A percentile compares a stretch with the other conserved stretches of the same genome.
Evolutionary conservation across 2,797 vertebrate species (phyloP).

Genomic region (Rallus crepitans): DNA sequence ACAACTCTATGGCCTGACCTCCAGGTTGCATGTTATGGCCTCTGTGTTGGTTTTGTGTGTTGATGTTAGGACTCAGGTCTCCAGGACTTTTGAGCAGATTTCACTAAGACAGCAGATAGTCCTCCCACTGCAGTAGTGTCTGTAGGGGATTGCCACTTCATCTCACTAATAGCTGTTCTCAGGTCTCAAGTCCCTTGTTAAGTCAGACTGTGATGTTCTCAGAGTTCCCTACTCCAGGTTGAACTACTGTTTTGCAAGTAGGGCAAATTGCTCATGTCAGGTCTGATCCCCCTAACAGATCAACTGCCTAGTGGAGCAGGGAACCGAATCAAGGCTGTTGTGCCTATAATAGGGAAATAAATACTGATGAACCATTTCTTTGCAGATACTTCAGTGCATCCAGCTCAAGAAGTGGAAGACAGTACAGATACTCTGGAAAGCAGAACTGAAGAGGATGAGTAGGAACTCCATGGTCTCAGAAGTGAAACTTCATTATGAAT

Average conservation of each 20-base stretch:
- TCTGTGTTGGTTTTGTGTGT: background rate
- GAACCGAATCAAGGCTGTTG: background rate
- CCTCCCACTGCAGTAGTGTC: background rate
- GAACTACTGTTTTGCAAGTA: background rate
- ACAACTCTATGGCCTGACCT: background rate
- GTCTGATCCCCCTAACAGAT: background rate
- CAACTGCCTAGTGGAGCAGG: background rate
- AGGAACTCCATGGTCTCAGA: conserved; percentile 21
- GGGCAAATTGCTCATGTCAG: background rate
- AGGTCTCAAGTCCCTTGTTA: background rate
- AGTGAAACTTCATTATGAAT: conserved; percentile 53
- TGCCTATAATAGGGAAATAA: background rate
- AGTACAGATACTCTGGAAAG: conserved; percentile 61
- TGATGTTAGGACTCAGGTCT: background rate
- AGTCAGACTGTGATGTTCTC: background rate
- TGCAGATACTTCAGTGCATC: conserved; percentile 60
- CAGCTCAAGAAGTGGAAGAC: conserved; percentile 58
- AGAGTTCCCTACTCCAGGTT: background rate
- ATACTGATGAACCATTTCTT: conserved; percentile 11
- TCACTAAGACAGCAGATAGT: background rate
- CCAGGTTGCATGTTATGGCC: background rate
- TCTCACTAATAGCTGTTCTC: background rate
- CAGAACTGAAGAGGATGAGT: conserved; percentile 69
- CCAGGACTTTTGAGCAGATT: background rate
- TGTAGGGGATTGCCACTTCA: background rate